Base-by-base conservation (phyloP, 2,797 vertebrate species). In the Sebastes cheni region DNA sequence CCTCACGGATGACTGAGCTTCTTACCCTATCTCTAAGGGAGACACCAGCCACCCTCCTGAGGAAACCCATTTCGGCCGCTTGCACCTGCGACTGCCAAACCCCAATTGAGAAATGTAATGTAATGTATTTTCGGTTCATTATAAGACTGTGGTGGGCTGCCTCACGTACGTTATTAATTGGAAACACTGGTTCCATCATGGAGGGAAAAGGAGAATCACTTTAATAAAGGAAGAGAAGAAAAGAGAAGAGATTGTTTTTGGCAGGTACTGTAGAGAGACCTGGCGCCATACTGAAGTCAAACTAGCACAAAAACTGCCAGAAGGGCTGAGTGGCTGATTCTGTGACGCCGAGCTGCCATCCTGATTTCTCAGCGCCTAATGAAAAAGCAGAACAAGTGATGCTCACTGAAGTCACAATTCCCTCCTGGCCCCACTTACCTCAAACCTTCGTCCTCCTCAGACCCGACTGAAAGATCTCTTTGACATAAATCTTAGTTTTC, bases 291-390 rank as follows among this genome's bases (percentile, higher is more conserved):
- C 74, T 59, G 77, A 77, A 86, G 58, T 42, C 62, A 55, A 80
- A 29, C 76, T 8, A 76, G 62, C 59, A 82, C 72, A 87, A 54
- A 83, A 85, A 59, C 52, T 79, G 87, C 88, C 86, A 80, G 62
- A 81, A 86, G 80, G 72, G 25, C 65, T 72, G 62, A 2, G 4
- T 64, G 66, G 72, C 66, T 79, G 80, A 82, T 86, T 79, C 75
- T 73, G 74, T 84, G 80, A 84, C 0, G 18, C 58, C 9, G 10
- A 71, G 80, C 81, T 89, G 89, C 84, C 91, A 85, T 80, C 59
- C 76, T 75, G 81, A 90, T 90, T 88, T 83, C 62, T 22, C 65
- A 75, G 67, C 0, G 2, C 20, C 5, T 62, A 32, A 39, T 78
- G 72, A 78, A 79, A 79, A 81, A 75, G 58, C 73, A 77, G 55